Evolutionary conservation across 2,797 vertebrate genomes (phyloP), one percentile per base, ranked within the genome.

Genomic region (Poecilia gillii): DNA sequence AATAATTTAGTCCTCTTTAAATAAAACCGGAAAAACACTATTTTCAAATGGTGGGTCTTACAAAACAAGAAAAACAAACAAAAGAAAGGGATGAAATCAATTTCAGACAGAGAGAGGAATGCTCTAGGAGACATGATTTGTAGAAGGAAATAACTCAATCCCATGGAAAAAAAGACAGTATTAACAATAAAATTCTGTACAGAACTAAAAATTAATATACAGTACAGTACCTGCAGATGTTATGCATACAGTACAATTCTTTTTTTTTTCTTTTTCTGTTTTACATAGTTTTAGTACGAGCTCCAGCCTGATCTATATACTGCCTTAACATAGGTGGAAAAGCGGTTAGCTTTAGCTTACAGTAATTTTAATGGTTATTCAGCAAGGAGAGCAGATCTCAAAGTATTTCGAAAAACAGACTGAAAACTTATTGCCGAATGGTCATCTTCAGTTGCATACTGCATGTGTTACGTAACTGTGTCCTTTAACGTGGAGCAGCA

Each of bases 241-340:
- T 96, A 97, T 97, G 97, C 97, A 94, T 97, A 98, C 97, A 97
- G 96, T 98, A 99, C 97, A 97, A 96, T 95, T 97, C 95, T 93
- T 88, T 31, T 33, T 31, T 59, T 62, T 62, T 33, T 28, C 1
- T 57, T 59, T 57, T 57, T 28, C 0, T 31, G 94, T 98, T 96
- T 98, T 97, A 97, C 96, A 96, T 96, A 96, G 94, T 92, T 95
- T 91, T 91, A 93, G 90, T 91, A 93, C 83, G 88, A 88, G 89
- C 91, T 92, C 90, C 92, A 93, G 93, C 90, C 92, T 94, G 95
- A 96, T 95, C 95, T 97, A 96, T 96, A 96, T 97, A 96, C 96
- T 96, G 96, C 97, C 96, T 96, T 97, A 92, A 96, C 97, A 97
- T 96, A 96, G 95, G 96, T 97, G 96, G 96, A 95, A 94, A 94